phyloP scores from a whole-genome alignment of 1,140 invertebrate species.

The Zaprionus inermis region DNA sequence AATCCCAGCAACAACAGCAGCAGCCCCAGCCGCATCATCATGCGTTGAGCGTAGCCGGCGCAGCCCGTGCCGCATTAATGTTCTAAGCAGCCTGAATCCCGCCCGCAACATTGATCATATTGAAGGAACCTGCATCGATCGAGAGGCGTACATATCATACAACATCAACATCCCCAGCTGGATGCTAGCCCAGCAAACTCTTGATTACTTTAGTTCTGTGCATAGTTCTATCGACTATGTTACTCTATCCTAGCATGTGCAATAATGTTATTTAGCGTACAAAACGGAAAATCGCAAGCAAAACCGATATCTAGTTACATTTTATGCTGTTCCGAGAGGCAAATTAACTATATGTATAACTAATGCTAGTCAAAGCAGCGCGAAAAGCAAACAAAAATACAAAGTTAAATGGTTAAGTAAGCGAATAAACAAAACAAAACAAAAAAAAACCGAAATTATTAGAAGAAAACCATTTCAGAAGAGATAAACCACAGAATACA shows the following conservation, averaged over 20 bases:
- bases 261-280: slow-evolving; percentile 71
- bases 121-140: neutral
- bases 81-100: slow-evolving; percentile 41
- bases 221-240: slow-evolving; percentile 37
- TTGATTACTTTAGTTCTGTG: slow-evolving; percentile 37
- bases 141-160: neutral
- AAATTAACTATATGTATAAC: slow-evolving; percentile 54
- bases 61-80: slow-evolving; percentile 50
- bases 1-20: slow-evolving; percentile 48
- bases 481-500: slow-evolving; percentile 54
- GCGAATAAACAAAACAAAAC: neutral
- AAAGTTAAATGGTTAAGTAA: slow-evolving; percentile 29
- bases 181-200: neutral
- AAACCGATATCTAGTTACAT: slow-evolving; percentile 58
- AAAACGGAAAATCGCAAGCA: slow-evolving; percentile 6
- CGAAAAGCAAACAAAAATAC: slow-evolving; percentile 34
- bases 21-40: slow-evolving; percentile 54
- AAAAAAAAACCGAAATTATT: slow-evolving; percentile 23
- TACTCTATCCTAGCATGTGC: slow-evolving; percentile 65
- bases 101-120: neutral
- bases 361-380: slow-evolving; percentile 52
- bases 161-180: neutral
- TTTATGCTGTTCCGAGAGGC: slow-evolving; percentile 73
- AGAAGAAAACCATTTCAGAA: slow-evolving; percentile 29
- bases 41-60: slow-evolving; percentile 60